Percentiles rank a stretch among this genome's conserved stretches.
These are phyloP conservation scores for Sylvietta virens DNA, from an alignment of 2,113 vertebrate species.

Conservation along the genomic window DNA sequence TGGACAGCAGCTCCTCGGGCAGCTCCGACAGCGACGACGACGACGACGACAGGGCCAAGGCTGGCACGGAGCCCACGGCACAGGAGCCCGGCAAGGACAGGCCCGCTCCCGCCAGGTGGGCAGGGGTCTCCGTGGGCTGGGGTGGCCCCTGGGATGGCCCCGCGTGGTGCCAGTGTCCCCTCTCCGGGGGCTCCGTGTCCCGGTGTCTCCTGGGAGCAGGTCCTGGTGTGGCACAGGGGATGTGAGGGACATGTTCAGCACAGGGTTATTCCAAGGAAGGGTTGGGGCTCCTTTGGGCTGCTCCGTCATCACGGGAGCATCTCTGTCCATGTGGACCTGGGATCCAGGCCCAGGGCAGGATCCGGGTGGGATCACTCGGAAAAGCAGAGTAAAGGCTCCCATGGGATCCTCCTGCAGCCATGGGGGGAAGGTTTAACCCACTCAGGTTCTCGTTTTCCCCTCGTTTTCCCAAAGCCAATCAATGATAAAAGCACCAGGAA, in stretches of 20 bases:
- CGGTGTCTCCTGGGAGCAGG: not conserved
- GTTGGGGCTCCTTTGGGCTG: not conserved
- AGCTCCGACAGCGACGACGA: conserved; percentile 82
- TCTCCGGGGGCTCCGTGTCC: rapidly evolving
- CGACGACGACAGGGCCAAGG: conserved; percentile 65
- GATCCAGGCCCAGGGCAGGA: rapidly evolving
- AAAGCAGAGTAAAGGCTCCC: not conserved
- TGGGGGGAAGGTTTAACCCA: not conserved
- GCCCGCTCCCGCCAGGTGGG: conserved; percentile 79
- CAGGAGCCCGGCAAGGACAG: conserved; percentile 74
- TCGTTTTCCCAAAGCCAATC: rapidly evolving
- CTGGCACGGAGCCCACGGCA: conserved; percentile 36
- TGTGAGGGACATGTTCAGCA: not conserved
- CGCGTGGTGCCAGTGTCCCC: rapidly evolving
- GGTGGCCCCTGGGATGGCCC: not conserved
- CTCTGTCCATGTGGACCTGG: not conserved
- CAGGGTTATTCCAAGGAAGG: not conserved
- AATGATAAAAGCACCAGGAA: not conserved
- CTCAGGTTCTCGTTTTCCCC: not conserved
- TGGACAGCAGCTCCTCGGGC: conserved; percentile 84
- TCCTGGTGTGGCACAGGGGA: rapidly evolving
- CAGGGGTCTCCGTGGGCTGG: not conserved
- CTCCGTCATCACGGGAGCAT: not conserved
- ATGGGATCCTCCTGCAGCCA: not conserved
- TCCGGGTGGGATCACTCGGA: rapidly evolving